Conservation (phyloP, 2,888 invertebrate species). For the Gandaritis pyraliata region DNA sequence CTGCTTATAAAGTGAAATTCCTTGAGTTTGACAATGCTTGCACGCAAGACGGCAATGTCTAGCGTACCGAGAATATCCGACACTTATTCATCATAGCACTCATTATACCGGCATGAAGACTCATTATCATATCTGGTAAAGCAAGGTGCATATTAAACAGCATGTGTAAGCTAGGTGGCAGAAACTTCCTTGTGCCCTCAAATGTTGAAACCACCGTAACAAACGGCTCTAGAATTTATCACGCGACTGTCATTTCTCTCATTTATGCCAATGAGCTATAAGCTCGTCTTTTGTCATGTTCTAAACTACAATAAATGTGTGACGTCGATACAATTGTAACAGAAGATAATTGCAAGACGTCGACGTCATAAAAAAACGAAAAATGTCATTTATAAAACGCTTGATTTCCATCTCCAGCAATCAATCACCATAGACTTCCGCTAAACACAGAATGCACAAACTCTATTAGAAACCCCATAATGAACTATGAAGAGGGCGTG, state of each 20-base stretch:
- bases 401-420: not conserved
- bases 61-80: slow-evolving; percentile 52
- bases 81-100: slow-evolving; percentile 60
- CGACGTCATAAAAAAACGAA: no score
- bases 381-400: not conserved
- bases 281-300: no score
- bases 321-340: no score
- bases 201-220: no score
- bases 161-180: slow-evolving; percentile 33
- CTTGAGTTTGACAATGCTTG: slow-evolving; percentile 20
- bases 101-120: slow-evolving; percentile 47
- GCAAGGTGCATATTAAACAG: slow-evolving; percentile 53
- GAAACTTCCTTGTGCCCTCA: not conserved
- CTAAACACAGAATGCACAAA: slow-evolving; percentile 31
- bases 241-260: no score
- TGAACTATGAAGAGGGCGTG: slow-evolving; percentile 55
- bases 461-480: slow-evolving; percentile 56
- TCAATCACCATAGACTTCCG: slow-evolving; percentile 9
- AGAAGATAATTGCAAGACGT: no score
- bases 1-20: slow-evolving; percentile 12
- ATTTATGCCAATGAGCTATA: no score
- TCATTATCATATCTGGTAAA: slow-evolving; percentile 47
- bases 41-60: slow-evolving; percentile 38
- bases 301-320: no score
- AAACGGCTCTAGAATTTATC: no score